Percentiles rank a stretch among this genome's conserved stretches.
phyloP scores from a whole-genome alignment of 2,113 vertebrate genomes.

The Siniperca chuatsi region DNA sequence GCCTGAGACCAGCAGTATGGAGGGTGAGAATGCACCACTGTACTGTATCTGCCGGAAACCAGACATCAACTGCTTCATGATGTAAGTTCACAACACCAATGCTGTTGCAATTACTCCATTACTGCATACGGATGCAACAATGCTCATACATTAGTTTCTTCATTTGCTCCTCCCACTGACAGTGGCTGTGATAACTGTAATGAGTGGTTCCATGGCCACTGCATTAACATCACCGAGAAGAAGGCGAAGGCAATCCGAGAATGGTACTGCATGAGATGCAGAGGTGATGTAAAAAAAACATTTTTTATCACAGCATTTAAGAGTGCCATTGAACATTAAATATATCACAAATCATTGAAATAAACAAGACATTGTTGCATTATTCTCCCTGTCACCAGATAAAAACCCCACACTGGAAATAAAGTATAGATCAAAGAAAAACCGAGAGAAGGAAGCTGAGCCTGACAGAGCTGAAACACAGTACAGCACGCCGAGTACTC shows the following conservation, averaged over 20 bases:
- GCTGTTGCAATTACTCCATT: not conserved
- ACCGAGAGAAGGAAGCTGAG: constrained; percentile 82
- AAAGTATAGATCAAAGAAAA: constrained; percentile 91
- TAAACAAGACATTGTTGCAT: not conserved
- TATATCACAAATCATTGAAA: not conserved
- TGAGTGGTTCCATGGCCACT: constrained; percentile 95
- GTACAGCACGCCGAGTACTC: constrained; percentile 79
- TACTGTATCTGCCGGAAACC: constrained; percentile 92
- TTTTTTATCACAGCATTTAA: not conserved
- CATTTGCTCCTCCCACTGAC: constrained; percentile 22
- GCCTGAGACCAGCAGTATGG: constrained; percentile 80
- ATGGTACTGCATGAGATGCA: constrained; percentile 93
- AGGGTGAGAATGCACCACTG: constrained; percentile 89
- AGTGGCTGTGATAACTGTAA: constrained; percentile 96
- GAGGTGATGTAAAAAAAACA: constrained; percentile 78
- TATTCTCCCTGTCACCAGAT: constrained; percentile 72
- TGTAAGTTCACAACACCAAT: constrained; percentile 81
- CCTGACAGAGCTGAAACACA: constrained; percentile 79
- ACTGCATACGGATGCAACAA: not conserved
- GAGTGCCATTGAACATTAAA: not conserved
- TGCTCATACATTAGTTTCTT: not conserved
- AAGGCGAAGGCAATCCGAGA: constrained; percentile 93
- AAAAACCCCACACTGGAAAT: constrained; percentile 89
- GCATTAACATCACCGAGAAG: constrained; percentile 95
- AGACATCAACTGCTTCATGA: constrained; percentile 96